Evolutionary conservation across 2,888 invertebrate species (phyloP), one percentile per base, ranked within the genome.

Genomic region (Argyra leucocephala): DNA sequence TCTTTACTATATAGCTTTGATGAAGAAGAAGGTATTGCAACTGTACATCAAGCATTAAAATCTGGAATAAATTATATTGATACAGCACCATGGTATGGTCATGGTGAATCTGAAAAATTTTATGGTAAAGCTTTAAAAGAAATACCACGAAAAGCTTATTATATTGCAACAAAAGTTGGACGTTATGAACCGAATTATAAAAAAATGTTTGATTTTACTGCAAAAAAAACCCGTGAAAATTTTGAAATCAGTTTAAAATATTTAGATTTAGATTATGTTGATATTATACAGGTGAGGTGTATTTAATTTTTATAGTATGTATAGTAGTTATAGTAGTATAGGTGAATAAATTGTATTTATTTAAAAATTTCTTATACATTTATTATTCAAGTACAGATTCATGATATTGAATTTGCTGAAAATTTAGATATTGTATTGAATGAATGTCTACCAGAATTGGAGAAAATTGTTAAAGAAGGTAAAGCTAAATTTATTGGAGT

Each of bases 61-160:
- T 82, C 81, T 57, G 96, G 96, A 7, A 83, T 97, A 22, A 97
- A 97, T 81, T 93, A 91, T 73, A 85, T 97, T 66, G 96, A 97
- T 76, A 95, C 94, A 0, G 91, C 90, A 0, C 94, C 94, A 0
- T 96, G 88, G 88, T 96, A 96, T 75, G 96, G 96, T 0, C 88
- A 93, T 75, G 92, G 95, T 0, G 48, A 48, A 48, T 90, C 96
- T 0, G 96, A 96, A 79, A 83, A 82, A 69, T 82, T 89, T 15
- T 80, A 96, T 23, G 96, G 96, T 69, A 87, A 90, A 83, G 93
- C 92, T 0, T 80, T 96, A 3, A 82, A 85, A 73, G 85, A 82
- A 63, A 82, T 96, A 65, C 96, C 96, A 0, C 82, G 97, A 57
- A 76, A 88, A 67, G 84, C 91, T 0, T 97, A 89, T 78, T 94